Conservation (phyloP, 2,113 vertebrate species). For the Tenebrosternarchus preto region DNA sequence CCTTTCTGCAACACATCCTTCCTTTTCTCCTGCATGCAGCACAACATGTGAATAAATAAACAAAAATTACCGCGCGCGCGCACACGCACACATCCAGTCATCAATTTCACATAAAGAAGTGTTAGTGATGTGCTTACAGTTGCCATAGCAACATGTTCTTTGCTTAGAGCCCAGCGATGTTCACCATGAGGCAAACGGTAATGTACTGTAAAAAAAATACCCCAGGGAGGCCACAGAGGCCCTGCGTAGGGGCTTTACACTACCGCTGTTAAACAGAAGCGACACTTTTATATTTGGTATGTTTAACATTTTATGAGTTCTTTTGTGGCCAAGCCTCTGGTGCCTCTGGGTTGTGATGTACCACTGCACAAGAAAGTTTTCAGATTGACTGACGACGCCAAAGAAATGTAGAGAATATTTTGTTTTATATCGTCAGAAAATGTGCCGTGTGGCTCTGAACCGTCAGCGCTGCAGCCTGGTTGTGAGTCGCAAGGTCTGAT, state of each 20-base stretch:
- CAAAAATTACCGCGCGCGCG: too few species aligned
- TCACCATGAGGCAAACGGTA: constrained; percentile 5
- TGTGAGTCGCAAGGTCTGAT: not conserved
- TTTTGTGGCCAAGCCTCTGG: not conserved
- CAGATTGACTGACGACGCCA: not conserved
- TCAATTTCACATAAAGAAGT: constrained; percentile 27
- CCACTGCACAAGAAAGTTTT: not conserved
- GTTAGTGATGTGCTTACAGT: constrained; percentile 45
- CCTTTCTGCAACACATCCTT: constrained; percentile 35
- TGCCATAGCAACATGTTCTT: constrained; percentile 37
- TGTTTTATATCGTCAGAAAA: not conserved
- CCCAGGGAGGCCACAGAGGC: constrained; percentile 11
- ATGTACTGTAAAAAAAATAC: constrained; percentile 7
- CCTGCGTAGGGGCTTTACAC: constrained; percentile 36
- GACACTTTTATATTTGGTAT: constrained; percentile 24
- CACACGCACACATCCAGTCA: constrained; percentile 12
- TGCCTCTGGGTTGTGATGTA: not conserved
- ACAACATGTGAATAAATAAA: constrained; percentile 5
- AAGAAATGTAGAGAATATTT: not conserved
- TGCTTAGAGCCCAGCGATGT: constrained; percentile 29
- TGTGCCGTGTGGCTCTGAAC: not conserved
- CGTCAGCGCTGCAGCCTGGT: not conserved
- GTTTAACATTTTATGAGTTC: constrained; percentile 27
- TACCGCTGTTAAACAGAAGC: constrained; percentile 25
- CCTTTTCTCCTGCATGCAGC: constrained; percentile 32